A percentile compares a stretch with the other conserved stretches of the same genome.
Evolutionary conservation across 2,888 invertebrate genomes (phyloP).

Genomic region (Autographa pulchrina): DNA sequence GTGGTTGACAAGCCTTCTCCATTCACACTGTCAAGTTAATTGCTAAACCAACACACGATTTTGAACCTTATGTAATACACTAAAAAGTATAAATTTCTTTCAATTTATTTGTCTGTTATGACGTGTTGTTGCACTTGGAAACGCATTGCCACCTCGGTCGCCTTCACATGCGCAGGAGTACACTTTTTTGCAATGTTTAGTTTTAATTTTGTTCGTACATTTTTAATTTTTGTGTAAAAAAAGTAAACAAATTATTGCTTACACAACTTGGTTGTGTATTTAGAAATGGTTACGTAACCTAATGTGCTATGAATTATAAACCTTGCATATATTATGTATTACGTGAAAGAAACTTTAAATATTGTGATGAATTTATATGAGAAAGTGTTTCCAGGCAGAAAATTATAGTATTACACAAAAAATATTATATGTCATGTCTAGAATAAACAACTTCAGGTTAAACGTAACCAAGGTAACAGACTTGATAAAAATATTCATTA

Average conservation of each 20-base stretch:
- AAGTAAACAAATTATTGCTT: constrained; percentile 6
- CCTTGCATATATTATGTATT: constrained; percentile 4
- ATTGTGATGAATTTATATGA: constrained; percentile 6
- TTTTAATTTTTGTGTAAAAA: constrained; percentile 43
- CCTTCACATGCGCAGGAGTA: constrained; percentile 86
- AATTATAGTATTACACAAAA: constrained; percentile 15
- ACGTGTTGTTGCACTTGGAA: constrained; percentile 54
- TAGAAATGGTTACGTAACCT: constrained; percentile 17
- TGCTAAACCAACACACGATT: constrained; percentile 48
- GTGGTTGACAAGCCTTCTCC: constrained; percentile 81
- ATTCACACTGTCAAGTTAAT: constrained; percentile 80
- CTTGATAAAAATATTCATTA: neutral
- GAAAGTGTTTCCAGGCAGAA: constrained; percentile 27
- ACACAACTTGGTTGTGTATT: constrained; percentile 11
- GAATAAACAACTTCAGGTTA: constrained; percentile 27
- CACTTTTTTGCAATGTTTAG: constrained; percentile 80
- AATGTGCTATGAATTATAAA: constrained; percentile 7
- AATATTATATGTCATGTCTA: constrained; percentile 33
- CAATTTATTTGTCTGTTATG: constrained; percentile 50
- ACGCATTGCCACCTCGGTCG: constrained; percentile 81
- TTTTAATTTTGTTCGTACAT: constrained; percentile 73
- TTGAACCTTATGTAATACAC: constrained; percentile 31
- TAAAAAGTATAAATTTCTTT: constrained; percentile 35
- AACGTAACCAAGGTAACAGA: constrained; percentile 42
- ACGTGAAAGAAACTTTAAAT: constrained; percentile 15